These are phyloP conservation scores for Archips xylosteana DNA, from an alignment of 2,888 invertebrate species.

Conservation along the genomic window DNA sequence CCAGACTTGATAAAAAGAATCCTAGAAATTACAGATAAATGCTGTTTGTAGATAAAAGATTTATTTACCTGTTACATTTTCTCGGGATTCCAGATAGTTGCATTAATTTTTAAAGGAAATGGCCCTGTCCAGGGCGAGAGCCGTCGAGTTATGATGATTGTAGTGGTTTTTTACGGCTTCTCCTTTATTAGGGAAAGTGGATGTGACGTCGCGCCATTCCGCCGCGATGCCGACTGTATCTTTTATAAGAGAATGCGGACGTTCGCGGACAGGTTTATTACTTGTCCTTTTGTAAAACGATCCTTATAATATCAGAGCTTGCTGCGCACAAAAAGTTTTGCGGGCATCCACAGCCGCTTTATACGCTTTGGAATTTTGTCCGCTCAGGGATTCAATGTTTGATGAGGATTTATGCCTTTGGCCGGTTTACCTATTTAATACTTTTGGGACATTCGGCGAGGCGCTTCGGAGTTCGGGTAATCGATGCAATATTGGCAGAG, in stretches of 20 bases:
- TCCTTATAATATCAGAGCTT: conserved; percentile 53
- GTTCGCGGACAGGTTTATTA: conserved; percentile 70
- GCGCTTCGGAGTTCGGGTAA: conserved; percentile 28
- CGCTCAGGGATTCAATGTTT: conserved; percentile 41
- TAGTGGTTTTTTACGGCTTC: conserved; percentile 79
- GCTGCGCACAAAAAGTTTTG: conserved; percentile 56
- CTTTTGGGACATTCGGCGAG: conserved; percentile 39
- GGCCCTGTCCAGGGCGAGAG: conserved; percentile 55
- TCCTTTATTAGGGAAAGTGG: conserved; percentile 79
- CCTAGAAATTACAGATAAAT: conserved; percentile 9
- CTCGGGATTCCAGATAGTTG: conserved; percentile 39
- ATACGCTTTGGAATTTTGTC: conserved; percentile 36
- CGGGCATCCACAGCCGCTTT: conserved; percentile 41
- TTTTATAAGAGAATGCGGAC: conserved; percentile 68
- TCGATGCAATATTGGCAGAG: conserved; percentile 40
- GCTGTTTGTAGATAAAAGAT: conserved; percentile 21
- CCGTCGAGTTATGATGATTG: conserved; percentile 79
- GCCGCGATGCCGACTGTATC: conserved; percentile 67
- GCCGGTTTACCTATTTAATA: conserved; percentile 40
- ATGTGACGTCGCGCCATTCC: conserved; percentile 64
- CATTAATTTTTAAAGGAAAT: conserved; percentile 75
- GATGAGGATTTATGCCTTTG: conserved; percentile 41
- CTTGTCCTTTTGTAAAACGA: conserved; percentile 66
- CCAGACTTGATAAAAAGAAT: conserved; percentile 8
- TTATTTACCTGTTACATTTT: conserved; percentile 28